These are phyloP conservation scores for Zonitis immaculata DNA, from an alignment of 2,888 invertebrate genomes.

Conservation along the genomic window DNA sequence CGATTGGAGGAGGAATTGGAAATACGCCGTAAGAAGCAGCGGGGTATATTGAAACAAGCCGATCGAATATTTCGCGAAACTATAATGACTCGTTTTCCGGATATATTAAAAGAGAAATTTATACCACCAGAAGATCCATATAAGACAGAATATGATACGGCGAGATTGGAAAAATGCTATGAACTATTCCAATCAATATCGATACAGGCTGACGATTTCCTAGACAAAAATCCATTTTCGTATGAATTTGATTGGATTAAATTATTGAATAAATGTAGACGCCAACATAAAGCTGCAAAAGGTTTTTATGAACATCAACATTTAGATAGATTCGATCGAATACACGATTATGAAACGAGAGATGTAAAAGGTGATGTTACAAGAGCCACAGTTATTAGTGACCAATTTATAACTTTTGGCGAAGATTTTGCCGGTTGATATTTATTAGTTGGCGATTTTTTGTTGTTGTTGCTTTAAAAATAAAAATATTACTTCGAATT, in stretches of 20 bases:
- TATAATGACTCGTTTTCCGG: conserved; percentile 58
- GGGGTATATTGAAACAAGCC: conserved; percentile 55
- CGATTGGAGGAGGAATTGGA: conserved; percentile 56
- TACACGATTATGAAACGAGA: background rate
- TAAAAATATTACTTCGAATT: too few species aligned
- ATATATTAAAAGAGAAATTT: conserved; percentile 53
- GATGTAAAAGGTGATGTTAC: too few species aligned
- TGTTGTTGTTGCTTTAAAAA: too few species aligned
- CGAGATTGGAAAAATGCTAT: conserved; percentile 19
- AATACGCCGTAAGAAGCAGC: conserved; percentile 53
- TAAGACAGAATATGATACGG: conserved; percentile 3
- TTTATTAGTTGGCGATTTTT: too few species aligned
- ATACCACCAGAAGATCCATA: conserved; percentile 47
- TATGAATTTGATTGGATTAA: conserved; percentile 56
- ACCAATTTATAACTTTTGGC: background rate
- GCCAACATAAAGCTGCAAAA: too few species aligned
- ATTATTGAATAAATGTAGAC: conserved; percentile 47
- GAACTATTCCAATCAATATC: conserved; percentile 43
- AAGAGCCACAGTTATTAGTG: background rate
- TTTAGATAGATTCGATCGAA: background rate
- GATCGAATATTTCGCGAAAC: conserved; percentile 63
- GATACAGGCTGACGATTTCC: conserved; percentile 43
- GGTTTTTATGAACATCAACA: background rate
- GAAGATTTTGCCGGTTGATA: background rate
- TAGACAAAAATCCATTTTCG: conserved; percentile 51